Percentiles rank a stretch among this genome's conserved stretches.
Conservation (phyloP, 2,797 vertebrate genomes). For the Peromyscus melanophrys region DNA sequence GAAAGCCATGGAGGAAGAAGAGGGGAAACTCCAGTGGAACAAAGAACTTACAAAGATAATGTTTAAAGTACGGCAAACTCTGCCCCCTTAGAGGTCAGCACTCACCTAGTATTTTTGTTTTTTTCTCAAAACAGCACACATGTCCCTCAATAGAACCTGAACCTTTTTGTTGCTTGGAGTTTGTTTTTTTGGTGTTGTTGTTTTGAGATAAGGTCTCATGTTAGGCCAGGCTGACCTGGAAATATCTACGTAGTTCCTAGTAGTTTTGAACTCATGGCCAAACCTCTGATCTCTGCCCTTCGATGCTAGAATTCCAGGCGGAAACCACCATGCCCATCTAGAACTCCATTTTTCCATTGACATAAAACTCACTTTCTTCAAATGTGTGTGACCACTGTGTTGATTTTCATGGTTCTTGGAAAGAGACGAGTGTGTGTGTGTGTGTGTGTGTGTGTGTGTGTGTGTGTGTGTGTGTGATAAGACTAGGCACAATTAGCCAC, state of each 20-base stretch:
- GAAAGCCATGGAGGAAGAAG: neutral
- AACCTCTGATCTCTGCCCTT: neutral
- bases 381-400: neutral
- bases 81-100: neutral
- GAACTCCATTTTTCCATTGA: neutral
- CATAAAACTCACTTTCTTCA: neutral
- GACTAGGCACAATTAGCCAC: neutral
- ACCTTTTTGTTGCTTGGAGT: neutral
- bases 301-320: neutral
- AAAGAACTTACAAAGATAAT: neutral
- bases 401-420: neutral
- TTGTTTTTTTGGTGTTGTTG: neutral
- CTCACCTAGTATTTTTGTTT: neutral
- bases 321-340: neutral
- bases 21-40: neutral
- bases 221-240: neutral
- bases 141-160: neutral
- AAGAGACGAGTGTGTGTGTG: neutral
- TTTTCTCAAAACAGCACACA: slow-evolving; percentile 9
- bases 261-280: neutral
- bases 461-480: no score
- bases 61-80: neutral
- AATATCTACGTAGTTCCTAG: neutral
- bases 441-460: no score
- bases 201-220: neutral